These are phyloP conservation scores for Miniopterus natalensis DNA, from an alignment of 2,113 vertebrate genomes.

Conservation along the genomic window DNA sequence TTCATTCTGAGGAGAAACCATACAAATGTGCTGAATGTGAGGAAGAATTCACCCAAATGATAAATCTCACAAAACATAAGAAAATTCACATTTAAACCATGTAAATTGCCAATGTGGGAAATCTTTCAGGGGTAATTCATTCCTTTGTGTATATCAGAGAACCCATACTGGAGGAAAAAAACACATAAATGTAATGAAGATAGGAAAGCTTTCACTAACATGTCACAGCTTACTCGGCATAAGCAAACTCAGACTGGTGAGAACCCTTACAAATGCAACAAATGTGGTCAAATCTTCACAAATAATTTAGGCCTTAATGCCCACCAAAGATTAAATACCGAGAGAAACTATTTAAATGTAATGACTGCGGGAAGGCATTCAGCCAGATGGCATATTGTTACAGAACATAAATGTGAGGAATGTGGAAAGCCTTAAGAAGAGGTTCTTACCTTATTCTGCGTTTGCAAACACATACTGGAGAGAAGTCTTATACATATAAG, in stretches of 20 bases:
- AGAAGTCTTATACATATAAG: not conserved
- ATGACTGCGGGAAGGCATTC: not conserved
- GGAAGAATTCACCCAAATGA: not conserved
- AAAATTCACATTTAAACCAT: not conserved
- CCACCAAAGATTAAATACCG: not conserved
- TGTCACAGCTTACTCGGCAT: not conserved
- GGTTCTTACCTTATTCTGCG: not conserved
- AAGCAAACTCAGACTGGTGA: not conserved
- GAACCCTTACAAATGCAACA: not conserved
- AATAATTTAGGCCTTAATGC: not conserved
- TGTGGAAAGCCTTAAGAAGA: not conserved
- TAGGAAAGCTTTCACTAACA: too few species aligned
- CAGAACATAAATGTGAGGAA: not conserved
- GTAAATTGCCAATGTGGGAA: not conserved
- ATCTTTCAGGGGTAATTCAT: not conserved
- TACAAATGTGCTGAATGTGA: not conserved
- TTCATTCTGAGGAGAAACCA: not conserved
- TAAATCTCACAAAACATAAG: not conserved
- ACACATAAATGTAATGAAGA: not conserved
- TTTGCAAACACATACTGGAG: not conserved
- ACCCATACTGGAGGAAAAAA: not conserved
- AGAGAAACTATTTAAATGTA: not conserved
- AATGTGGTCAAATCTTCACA: not conserved
- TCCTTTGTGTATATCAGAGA: not conserved
- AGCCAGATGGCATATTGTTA: not conserved